Percentiles rank a stretch among this genome's conserved stretches.
Evolutionary conservation across 2,113 vertebrate species (phyloP).

Genomic region (Cryptomyrus ogoouensis): DNA sequence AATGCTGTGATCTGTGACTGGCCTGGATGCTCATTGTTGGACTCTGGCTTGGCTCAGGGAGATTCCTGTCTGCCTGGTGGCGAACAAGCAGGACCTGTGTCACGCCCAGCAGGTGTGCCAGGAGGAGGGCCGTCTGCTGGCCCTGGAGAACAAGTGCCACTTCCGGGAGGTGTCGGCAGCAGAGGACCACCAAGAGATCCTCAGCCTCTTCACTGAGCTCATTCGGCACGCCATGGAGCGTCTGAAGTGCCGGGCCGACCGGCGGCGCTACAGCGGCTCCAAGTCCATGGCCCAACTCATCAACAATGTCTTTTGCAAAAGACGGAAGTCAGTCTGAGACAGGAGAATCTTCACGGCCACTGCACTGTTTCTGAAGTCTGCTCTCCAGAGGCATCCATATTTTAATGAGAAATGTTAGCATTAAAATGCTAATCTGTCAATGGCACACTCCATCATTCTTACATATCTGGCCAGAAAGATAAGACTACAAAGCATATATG

Average conservation of each 20-base stretch:
- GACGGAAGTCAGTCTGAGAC: conserved; percentile 63
- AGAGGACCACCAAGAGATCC: conserved; percentile 63
- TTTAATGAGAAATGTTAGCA: not conserved
- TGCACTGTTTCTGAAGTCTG: not conserved
- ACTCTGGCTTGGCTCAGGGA: conserved; percentile 43
- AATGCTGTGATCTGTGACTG: not conserved
- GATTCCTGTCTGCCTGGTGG: conserved; percentile 60
- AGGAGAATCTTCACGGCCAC: not conserved
- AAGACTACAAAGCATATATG: not conserved
- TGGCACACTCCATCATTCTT: not conserved
- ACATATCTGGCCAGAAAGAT: not conserved
- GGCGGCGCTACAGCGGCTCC: conserved; percentile 61
- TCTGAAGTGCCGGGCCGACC: conserved; percentile 55
- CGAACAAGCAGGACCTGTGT: conserved; percentile 67
- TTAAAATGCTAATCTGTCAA: not conserved
- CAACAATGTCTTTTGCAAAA: conserved; percentile 67
- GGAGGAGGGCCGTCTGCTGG: conserved; percentile 57
- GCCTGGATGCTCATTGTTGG: not conserved
- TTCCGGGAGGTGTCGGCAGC: conserved; percentile 68
- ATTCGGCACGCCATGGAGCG: conserved; percentile 60
- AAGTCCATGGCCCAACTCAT: conserved; percentile 69
- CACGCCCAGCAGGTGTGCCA: conserved; percentile 59
- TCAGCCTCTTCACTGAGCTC: conserved; percentile 60
- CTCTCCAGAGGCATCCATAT: not conserved
- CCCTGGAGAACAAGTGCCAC: conserved; percentile 53